Evolutionary conservation across 2,113 vertebrate species (phyloP).

Genomic region (Sander lucioperca): DNA sequence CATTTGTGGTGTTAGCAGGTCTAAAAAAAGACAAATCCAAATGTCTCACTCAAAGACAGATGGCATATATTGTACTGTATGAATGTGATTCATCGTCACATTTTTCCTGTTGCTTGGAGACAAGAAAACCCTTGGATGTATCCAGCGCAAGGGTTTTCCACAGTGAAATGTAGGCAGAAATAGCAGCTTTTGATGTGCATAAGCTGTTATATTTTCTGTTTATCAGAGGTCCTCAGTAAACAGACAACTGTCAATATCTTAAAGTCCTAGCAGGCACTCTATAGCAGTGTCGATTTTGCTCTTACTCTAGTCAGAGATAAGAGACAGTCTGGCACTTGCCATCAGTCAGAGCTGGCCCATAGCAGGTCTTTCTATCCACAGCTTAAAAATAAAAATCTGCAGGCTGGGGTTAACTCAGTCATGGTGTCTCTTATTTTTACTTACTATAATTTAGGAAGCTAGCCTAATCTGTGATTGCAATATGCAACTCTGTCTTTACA

Average conservation of each 20-base stretch:
- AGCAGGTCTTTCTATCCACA: background rate
- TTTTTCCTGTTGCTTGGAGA: constrained; percentile 40
- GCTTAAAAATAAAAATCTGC: background rate
- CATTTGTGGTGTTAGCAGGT: background rate
- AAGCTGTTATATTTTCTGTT: background rate
- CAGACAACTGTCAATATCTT: background rate
- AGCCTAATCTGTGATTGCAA: background rate
- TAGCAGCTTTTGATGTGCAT: background rate
- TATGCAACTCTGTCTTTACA: background rate
- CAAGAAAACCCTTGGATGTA: background rate
- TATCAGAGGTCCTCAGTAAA: background rate
- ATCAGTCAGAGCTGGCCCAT: background rate
- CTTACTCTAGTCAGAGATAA: background rate
- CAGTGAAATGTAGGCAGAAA: background rate
- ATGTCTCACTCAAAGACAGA: constrained; percentile 3
- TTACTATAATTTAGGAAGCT: background rate
- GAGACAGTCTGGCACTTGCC: background rate
- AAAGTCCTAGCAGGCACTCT: background rate
- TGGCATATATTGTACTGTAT: background rate
- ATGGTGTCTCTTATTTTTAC: background rate
- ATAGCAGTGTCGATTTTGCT: background rate
- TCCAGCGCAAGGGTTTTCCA: background rate
- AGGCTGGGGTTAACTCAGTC: too few species aligned
- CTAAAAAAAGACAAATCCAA: constrained; percentile 1
- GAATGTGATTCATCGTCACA: constrained; percentile 15